Evolutionary conservation across 2,888 invertebrate genomes (phyloP), one percentile per base, ranked within the genome.

Genomic region (Spatulosminthurus flaviceps): DNA sequence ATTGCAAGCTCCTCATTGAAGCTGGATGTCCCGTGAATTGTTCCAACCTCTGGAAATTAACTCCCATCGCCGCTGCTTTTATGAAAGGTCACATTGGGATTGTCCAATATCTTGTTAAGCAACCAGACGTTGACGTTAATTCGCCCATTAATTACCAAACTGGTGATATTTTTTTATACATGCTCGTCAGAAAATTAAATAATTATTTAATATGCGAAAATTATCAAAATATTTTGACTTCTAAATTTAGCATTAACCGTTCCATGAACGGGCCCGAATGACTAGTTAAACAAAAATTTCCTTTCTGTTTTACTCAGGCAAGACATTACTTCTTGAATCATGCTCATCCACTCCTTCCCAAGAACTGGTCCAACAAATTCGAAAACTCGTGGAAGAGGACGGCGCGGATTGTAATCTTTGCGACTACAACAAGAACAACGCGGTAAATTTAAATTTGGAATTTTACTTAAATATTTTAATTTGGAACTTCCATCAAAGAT

Each of bases 41-140:
- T n/a, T 82, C 86, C 19, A 89, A 89, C 84, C 87, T 87, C 76
- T 89, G 89, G 88, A 89, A 89, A 87, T 87, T 90, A 41, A 89
- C 89, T 0, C 90, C 90, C 7, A 83, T 90, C 60, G 88, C 88
- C 73, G 87, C 90, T 79, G 89, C 90, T 7, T 90, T 89, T 86
- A 84, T 87, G 85, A 87, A 87, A 81, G 87, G 87, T 1, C 89
- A 89, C 82, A 87, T 87, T 79, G 89, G 89, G 22, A 81, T 90
- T 79, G 89, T 88, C 13, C 88, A 89, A 80, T 86, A 86, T 43
- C 85, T 90, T 1, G 84, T 89, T 43, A 86, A 87, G 60, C 87
- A 88, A 77, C 87, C 88, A 29, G 85, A 87, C 87, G 82, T 83
- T 13, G 81, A 83, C 42, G 79, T 83, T 70, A 81, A 83, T 34